These are phyloP conservation scores for Mesorhabditis sp. DNA, from an alignment of 2,888 invertebrate species.

Conservation along the genomic window DNA sequence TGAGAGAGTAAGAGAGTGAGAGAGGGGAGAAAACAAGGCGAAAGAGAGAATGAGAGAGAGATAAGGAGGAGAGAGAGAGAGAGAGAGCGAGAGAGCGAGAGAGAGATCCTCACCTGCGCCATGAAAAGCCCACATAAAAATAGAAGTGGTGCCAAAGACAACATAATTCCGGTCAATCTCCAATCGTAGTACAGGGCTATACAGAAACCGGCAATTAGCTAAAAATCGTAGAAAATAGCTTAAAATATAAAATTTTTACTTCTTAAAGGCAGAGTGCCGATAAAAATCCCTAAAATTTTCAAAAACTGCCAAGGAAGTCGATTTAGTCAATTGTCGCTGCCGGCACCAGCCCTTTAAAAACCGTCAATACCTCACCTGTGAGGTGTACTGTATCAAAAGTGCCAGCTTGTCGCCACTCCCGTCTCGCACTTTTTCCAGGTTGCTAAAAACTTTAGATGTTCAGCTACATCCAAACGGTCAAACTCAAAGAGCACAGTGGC, in stretches of 20 bases:
- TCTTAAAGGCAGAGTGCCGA: too few species aligned
- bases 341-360: too few species aligned
- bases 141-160: constrained; percentile 55
- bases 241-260: too few species aligned
- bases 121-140: constrained; percentile 48
- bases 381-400: constrained; percentile 41
- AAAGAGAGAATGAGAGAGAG: too few species aligned
- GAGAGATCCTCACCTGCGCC: constrained; percentile 29
- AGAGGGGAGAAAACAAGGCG: too few species aligned
- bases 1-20: too few species aligned
- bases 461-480: constrained; percentile 17
- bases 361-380: constrained; percentile 27
- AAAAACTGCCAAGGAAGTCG: too few species aligned
- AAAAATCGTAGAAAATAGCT: constrained; percentile 8
- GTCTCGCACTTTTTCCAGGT: constrained; percentile 52
- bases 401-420: constrained; percentile 55
- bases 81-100: too few species aligned
- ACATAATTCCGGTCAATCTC: constrained; percentile 54
- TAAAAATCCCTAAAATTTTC: too few species aligned
- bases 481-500: constrained; percentile 63
- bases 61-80: too few species aligned
- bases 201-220: constrained; percentile 54
- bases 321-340: too few species aligned
- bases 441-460: constrained; percentile 27
- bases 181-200: constrained; percentile 50